Base-by-base conservation (phyloP, 2,888 invertebrate genomes). In the Cryptosula pallasiana region DNA sequence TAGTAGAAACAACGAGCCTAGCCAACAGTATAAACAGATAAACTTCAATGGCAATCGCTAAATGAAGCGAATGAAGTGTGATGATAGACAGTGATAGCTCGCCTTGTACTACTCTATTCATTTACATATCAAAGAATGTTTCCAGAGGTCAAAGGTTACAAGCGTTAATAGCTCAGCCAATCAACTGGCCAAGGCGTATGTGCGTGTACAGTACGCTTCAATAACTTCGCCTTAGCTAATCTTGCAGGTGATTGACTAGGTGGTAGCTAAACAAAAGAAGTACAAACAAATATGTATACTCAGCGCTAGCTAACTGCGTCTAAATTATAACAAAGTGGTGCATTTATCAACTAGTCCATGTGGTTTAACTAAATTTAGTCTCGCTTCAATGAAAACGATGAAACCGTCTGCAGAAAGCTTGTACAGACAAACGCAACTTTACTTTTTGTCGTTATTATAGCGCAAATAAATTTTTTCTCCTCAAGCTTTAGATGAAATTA, bases 91-190 rank as follows among this genome's bases (percentile, higher is more conserved):
- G 20, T 45, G 45, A 45, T 45, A 45, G 45, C 45, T 45, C 20
- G 45, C 32, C 13, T 32, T 63, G 34, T 63, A 63, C 32, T 63
- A 63, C 63, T 32, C 29, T 63, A 63, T 63, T 63, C 20, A 63
- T 63, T 63, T 63, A 63, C 63, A 63, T 63, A 63, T 63, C 25
- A 63, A 63, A 63, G 63, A 63, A 63, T 63, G 63, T 32, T 63
- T 32, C 27, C 63, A 3, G n/a, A 32, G 63, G 63, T 63, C 63
- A 63, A 13, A n/a, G 63, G 63, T 63, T 32, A 63, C 20, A 63
- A 63, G 34, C 27, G 34, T 27, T 57, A 63, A 9, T 27, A 32
- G 27, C 3, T 32, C 2, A 32, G 32, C 63, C 63, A 63, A 63
- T 63, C 63, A 63, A 25, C 63, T 27, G 32, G 25, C 32, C 13